Evolutionary conservation across 1,140 invertebrate genomes (phyloP), one percentile per base, ranked within the genome.

Genomic region (Drosophila nebulosa): DNA sequence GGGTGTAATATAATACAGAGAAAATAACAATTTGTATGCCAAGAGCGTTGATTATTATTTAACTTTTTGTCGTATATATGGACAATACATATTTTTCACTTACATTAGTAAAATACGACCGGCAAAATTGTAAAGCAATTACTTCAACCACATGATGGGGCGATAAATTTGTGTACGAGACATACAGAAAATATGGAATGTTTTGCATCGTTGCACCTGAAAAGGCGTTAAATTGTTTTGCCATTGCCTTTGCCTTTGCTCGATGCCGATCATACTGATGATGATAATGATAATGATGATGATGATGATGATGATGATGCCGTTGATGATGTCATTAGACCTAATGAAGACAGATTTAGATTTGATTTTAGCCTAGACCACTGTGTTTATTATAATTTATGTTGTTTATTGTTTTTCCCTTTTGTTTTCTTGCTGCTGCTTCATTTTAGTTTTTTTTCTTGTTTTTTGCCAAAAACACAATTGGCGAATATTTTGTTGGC

Each of bases 81-180:
- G n/a, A n/a, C 4, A 14, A 18, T 42, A 16, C 14, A 27, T 83
- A 56, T 55, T 66, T 67, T 30, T 24, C 18, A 52, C 26, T 6
- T 2, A 7, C 57, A 53, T 67, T 63, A 56, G 18, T 46, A 51
- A 21, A 51, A 56, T 62, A 27, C 26, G 39, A 59, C 50, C 55
- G 46, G 59, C 60, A 71, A 83, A 86, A 86, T 88, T 83, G 78
- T 79, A 78, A 83, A 88, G 79, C 83, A 86, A 86, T 86, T 86
- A 86, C 88, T 88, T 72, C 68, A 88, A 83, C 88, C 79, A 86
- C 74, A 83, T 71, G 74, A 56, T 70, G 35, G 59, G 50, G 60
- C 51, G 74, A 78, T 79, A 74, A 79, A 77, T 73, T 78, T 63
- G 59, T 61, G 30, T 69, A 68, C 64, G 35, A 64, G 16, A 46